Evolutionary conservation across 2,113 vertebrate genomes (phyloP).

Genomic region (Regulus satrapa): DNA sequence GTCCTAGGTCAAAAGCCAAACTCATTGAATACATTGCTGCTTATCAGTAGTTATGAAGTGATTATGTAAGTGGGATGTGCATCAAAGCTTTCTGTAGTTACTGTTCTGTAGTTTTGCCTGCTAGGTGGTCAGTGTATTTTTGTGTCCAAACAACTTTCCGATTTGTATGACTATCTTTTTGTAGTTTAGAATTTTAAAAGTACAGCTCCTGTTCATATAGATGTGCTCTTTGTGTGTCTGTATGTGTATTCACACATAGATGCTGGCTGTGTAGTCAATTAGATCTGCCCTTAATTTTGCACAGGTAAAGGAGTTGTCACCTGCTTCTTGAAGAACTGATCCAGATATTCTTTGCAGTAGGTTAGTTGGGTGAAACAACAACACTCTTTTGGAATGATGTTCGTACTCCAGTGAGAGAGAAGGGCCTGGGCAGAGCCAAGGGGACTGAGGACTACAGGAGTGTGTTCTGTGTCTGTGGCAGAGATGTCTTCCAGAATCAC

Average conservation of each 20-base stretch:
- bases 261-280: neutral
- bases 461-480: neutral
- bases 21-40: neutral
- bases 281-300: neutral
- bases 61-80: neutral
- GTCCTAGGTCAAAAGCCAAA: neutral
- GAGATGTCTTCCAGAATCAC: neutral
- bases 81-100: neutral
- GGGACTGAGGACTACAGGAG: neutral
- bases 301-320: neutral
- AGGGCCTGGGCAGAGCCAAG: neutral
- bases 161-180: neutral
- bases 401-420: neutral
- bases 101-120: neutral
- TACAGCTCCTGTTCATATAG: neutral
- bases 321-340: neutral
- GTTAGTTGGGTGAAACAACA: neutral
- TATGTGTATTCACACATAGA: fast-evolving
- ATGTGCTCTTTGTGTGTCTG: neutral
- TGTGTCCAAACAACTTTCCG: neutral
- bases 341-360: neutral
- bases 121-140: neutral
- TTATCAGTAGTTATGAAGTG: neutral
- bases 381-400: neutral
- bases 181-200: neutral